Percentiles rank a stretch among this genome's conserved stretches.
phyloP scores from a whole-genome alignment of 2,113 vertebrate species.

The Lampris incognitus region DNA sequence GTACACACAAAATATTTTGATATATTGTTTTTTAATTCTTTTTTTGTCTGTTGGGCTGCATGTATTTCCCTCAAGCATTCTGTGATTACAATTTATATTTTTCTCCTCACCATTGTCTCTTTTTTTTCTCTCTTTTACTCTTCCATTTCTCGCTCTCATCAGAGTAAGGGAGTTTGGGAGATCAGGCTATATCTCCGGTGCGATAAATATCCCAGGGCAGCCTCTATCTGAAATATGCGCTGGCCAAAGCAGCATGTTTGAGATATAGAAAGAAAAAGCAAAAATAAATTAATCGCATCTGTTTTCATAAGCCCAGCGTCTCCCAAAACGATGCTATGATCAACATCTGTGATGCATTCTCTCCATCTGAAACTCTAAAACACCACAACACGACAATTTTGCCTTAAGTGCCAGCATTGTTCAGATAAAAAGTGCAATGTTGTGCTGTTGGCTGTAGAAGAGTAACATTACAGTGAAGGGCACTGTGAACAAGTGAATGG shows the following conservation, averaged over 20 bases:
- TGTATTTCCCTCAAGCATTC: conserved; percentile 72
- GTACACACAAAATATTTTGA: conserved; percentile 48
- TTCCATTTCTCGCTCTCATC: conserved; percentile 29
- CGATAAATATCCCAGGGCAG: conserved; percentile 73
- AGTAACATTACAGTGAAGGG: neutral
- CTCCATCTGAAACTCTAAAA: conserved; percentile 9
- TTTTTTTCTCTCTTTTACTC: conserved; percentile 34
- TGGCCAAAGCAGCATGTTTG: conserved; percentile 33
- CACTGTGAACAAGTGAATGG: neutral
- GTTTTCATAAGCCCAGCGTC: conserved; percentile 36
- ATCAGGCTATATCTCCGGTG: conserved; percentile 63
- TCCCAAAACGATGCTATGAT: conserved; percentile 56
- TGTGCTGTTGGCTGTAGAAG: neutral
- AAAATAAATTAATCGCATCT: conserved; percentile 40
- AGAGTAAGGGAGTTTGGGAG: conserved; percentile 54
- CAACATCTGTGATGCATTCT: conserved; percentile 39
- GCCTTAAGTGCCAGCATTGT: conserved; percentile 15
- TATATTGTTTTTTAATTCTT: conserved; percentile 32
- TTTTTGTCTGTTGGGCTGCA: conserved; percentile 33
- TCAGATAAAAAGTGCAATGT: neutral
- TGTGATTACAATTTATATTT: conserved; percentile 69
- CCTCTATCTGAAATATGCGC: conserved; percentile 55
- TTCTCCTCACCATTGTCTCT: conserved; percentile 43
- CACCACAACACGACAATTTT: neutral
- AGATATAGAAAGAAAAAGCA: conserved; percentile 31